These are phyloP conservation scores for Hafferia zeledoni DNA, from an alignment of 2,797 vertebrate genomes.

Conservation along the genomic window DNA sequence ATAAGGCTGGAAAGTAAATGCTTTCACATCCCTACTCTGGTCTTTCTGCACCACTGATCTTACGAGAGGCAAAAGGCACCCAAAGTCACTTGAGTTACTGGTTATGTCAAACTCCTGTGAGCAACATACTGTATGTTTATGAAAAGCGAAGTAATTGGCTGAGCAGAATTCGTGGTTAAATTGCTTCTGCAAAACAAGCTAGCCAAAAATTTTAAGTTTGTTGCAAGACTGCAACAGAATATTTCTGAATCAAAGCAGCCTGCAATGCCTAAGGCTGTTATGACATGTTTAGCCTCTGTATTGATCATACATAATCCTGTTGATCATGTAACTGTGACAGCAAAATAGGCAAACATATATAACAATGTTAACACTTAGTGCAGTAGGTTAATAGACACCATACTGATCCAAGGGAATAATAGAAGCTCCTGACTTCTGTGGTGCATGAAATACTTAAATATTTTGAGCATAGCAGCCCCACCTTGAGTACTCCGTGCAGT, in stretches of 20 bases:
- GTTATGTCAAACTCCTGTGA: background rate
- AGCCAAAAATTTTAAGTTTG: background rate
- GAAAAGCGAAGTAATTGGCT: background rate
- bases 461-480: background rate
- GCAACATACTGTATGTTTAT: background rate
- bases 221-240: background rate
- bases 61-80: background rate
- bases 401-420: background rate
- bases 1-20: background rate
- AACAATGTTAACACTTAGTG: background rate
- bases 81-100: background rate
- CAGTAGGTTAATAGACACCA: background rate
- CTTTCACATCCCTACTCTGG: background rate
- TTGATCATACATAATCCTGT: background rate
- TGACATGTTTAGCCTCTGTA: background rate
- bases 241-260: background rate
- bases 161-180: background rate
- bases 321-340: background rate
- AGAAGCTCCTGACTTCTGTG: background rate
- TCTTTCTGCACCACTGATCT: background rate
- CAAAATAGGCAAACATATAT: background rate
- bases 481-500: background rate
- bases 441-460: background rate
- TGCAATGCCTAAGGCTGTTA: background rate
- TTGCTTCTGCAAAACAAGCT: background rate